Evolutionary conservation across 2,888 invertebrate species (phyloP).

Genomic region (Drosophila macrospina): DNA sequence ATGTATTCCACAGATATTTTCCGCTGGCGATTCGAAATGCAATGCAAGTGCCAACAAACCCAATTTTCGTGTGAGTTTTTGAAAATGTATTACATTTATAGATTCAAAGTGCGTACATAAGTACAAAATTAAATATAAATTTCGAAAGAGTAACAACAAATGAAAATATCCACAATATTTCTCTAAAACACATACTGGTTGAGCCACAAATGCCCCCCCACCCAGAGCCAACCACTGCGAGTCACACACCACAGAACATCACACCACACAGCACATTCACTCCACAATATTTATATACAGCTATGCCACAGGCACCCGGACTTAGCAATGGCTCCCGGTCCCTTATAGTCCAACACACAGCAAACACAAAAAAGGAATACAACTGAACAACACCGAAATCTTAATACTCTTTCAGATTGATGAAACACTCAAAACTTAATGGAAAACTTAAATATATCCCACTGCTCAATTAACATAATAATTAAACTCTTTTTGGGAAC

Average conservation of each 20-base stretch:
- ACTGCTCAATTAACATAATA: too few species aligned
- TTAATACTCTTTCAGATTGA: conserved; percentile 27
- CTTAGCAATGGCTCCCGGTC: conserved; percentile 37
- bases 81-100: conserved; percentile 30
- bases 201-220: conserved; percentile 47
- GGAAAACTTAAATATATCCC: too few species aligned
- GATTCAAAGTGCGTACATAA: conserved; percentile 29
- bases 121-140: conserved; percentile 44
- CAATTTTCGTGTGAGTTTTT: conserved; percentile 25
- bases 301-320: conserved; percentile 30
- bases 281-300: conserved; percentile 33
- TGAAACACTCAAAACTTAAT: background rate
- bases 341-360: conserved; percentile 39
- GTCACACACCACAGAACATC: conserved; percentile 19
- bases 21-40: conserved; percentile 22
- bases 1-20: conserved; percentile 6
- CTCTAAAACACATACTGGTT: conserved; percentile 15
- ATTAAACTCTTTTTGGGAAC: too few species aligned
- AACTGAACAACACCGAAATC: background rate
- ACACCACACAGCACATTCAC: conserved; percentile 24
- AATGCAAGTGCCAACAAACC: conserved; percentile 58
- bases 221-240: conserved; percentile 39
- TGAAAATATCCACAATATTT: conserved; percentile 38
- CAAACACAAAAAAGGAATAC: background rate
- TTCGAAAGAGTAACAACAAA: conserved; percentile 45